phyloP scores from a whole-genome alignment of 2,888 invertebrate genomes.

The Epirrhoe tristata region DNA sequence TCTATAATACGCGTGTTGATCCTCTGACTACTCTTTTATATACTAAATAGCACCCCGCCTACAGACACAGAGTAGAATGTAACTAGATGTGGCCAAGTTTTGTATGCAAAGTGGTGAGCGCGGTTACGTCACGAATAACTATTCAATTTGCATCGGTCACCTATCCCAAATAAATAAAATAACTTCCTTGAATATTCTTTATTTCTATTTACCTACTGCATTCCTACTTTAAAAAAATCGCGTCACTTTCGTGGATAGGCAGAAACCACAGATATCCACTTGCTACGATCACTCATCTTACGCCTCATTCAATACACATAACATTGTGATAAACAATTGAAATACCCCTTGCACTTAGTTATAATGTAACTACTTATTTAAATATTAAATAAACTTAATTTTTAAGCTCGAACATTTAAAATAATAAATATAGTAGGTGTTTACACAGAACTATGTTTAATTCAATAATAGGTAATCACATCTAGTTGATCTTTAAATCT shows the following conservation, averaged over 20 bases:
- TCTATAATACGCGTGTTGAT: constrained; percentile 64
- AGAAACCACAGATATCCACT: too few species aligned
- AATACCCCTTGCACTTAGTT: too few species aligned
- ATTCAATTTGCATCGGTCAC: constrained; percentile 16
- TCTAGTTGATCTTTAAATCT: background rate
- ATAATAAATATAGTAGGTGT: too few species aligned
- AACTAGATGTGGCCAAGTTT: constrained; percentile 61
- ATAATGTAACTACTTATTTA: too few species aligned
- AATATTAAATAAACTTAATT: too few species aligned
- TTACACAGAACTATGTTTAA: too few species aligned
- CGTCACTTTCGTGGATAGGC: too few species aligned
- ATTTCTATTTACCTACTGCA: background rate
- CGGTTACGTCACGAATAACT: constrained; percentile 31
- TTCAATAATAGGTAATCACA: background rate
- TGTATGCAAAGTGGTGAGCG: constrained; percentile 38
- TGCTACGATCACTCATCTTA: too few species aligned
- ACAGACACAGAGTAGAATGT: constrained; percentile 60
- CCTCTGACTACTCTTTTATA: constrained; percentile 69
- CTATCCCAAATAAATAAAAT: background rate
- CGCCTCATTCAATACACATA: too few species aligned
- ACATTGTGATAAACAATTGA: too few species aligned
- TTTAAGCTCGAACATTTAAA: too few species aligned
- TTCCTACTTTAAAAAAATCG: background rate
- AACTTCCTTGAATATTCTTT: background rate
- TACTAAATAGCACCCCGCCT: constrained; percentile 72